Conservation (phyloP, 1,140 invertebrate genomes). For the Anastrepha ludens region DNA sequence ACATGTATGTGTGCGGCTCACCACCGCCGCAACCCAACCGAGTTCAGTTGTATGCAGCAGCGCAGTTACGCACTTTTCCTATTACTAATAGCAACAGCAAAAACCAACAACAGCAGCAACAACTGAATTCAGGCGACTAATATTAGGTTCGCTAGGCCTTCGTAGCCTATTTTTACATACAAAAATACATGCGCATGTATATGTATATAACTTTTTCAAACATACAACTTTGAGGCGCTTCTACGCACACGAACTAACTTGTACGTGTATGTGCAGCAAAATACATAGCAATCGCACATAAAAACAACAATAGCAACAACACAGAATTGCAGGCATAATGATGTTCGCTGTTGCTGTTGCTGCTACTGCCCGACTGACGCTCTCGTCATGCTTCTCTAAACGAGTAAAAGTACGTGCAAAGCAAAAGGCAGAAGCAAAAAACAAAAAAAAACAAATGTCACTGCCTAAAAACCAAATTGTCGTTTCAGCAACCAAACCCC, state of each 20-base stretch:
- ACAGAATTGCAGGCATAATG: not conserved
- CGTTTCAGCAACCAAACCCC: not conserved
- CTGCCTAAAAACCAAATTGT: slow-evolving; percentile 9
- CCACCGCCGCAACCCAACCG: not conserved
- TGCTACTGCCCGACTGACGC: not conserved
- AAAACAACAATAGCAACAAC: slow-evolving; percentile 3
- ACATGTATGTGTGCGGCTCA: not conserved
- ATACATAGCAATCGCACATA: slow-evolving; percentile 6
- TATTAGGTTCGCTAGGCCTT: not conserved
- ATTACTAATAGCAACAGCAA: slow-evolving; percentile 13
- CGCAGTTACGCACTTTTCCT: slow-evolving; percentile 30
- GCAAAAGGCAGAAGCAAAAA: not conserved
- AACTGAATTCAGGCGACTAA: not conserved
- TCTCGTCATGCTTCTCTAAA: not conserved
- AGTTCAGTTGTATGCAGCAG: not conserved
- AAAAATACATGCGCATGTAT: not conserved
- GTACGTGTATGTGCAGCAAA: not conserved
- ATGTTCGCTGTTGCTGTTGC: no score
- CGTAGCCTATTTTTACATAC: not conserved
- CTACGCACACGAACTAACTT: not conserved
- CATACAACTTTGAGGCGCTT: slow-evolving; percentile 27
- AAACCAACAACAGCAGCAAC: not conserved
- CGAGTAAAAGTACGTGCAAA: not conserved
- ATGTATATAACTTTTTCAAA: not conserved
- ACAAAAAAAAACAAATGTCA: slow-evolving; percentile 15